phyloP scores from a whole-genome alignment of 2,888 invertebrate genomes.

The Luffia ferchaultella region DNA sequence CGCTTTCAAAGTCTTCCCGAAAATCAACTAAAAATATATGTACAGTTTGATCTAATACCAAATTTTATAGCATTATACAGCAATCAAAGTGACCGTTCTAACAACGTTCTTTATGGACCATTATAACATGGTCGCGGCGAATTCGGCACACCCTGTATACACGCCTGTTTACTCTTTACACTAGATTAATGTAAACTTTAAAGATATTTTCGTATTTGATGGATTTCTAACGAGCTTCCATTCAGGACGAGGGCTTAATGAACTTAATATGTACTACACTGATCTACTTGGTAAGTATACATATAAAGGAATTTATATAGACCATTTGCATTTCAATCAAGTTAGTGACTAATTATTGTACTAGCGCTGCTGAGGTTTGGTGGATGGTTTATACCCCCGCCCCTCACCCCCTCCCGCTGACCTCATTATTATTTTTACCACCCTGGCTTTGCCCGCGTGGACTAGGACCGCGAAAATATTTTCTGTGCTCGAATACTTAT shows the following conservation, averaged over 20 bases:
- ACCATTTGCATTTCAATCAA: too few species aligned
- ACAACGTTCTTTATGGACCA: neutral
- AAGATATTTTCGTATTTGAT: conserved; percentile 52
- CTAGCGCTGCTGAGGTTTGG: too few species aligned
- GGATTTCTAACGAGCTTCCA: conserved; percentile 41
- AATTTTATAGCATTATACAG: neutral
- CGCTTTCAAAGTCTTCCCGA: conserved; percentile 51
- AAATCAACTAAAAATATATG: conserved; percentile 45
- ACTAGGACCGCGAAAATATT: too few species aligned
- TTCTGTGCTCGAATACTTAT: too few species aligned
- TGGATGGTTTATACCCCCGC: too few species aligned
- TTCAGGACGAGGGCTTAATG: conserved; percentile 60
- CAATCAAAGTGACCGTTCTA: neutral
- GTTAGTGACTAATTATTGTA: too few species aligned
- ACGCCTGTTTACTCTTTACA: conserved; percentile 36
- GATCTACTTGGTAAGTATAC: too few species aligned
- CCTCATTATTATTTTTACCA: too few species aligned
- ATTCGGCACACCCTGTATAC: conserved; percentile 37
- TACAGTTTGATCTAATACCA: neutral
- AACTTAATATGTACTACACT: too few species aligned
- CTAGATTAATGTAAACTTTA: conserved; percentile 52
- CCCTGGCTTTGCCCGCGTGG: too few species aligned
- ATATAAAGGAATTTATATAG: too few species aligned
- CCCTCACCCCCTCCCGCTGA: too few species aligned
- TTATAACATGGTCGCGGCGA: conserved; percentile 23